Conservation (phyloP, 2,113 vertebrate species). For the Bufo gargarizans region DNA sequence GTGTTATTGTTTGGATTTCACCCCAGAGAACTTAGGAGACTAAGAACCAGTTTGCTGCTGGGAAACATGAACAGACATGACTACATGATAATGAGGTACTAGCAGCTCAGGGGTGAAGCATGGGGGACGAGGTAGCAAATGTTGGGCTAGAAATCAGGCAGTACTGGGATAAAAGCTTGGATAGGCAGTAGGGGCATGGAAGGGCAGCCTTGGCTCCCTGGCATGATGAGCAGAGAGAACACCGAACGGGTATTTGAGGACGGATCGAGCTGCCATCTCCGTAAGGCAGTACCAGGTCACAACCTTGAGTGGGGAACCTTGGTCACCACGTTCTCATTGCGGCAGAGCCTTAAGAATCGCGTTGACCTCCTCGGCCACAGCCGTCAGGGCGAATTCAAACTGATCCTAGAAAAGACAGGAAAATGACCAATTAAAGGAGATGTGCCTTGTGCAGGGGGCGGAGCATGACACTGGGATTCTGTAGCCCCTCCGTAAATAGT, state of each 20-base stretch:
- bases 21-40: slow-evolving; percentile 6
- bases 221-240: slow-evolving; percentile 43
- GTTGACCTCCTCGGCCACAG: slow-evolving; percentile 95
- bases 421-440: not conserved
- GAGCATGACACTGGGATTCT: too few relatives aligned
- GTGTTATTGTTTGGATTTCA: not conserved
- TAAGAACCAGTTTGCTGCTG: not conserved
- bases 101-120: slow-evolving; percentile 15
- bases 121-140: slow-evolving; percentile 46
- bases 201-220: slow-evolving; percentile 54
- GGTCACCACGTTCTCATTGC: slow-evolving; percentile 74
- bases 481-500: too few relatives aligned
- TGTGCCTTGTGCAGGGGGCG: too few relatives aligned
- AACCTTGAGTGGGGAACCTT: slow-evolving; percentile 29
- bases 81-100: slow-evolving; percentile 24
- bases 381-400: slow-evolving; percentile 96
- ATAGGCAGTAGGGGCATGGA: not conserved
- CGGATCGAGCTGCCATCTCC: slow-evolving; percentile 13
- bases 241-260: slow-evolving; percentile 25
- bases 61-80: slow-evolving; percentile 2
- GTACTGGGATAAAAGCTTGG: not conserved
- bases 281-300: slow-evolving; percentile 35
- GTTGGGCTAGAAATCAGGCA: slow-evolving; percentile 5
- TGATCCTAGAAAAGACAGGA: slow-evolving; percentile 82
- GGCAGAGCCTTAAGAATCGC: slow-evolving; percentile 96